Conservation (phyloP, 2,888 invertebrate genomes). For the Tenthredo amoena region DNA sequence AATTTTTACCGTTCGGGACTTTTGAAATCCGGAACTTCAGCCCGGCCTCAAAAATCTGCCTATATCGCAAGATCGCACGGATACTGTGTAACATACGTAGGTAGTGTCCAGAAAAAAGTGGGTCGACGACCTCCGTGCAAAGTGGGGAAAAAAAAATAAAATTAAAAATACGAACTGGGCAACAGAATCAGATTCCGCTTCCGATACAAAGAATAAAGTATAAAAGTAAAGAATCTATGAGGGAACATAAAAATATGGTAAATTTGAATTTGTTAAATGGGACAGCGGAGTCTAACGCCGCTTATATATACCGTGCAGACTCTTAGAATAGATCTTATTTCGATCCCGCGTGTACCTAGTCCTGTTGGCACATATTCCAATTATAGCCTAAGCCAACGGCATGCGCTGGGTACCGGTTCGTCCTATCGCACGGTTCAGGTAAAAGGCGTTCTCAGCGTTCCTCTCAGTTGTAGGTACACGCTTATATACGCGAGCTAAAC, state of each 20-base stretch:
- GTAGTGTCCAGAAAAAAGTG: neutral
- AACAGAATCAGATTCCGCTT: neutral
- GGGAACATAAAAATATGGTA: neutral
- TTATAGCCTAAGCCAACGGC: constrained; percentile 52
- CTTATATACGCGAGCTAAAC: constrained; percentile 20
- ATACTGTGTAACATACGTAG: neutral
- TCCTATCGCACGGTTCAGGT: constrained; percentile 44
- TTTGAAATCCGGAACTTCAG: no score
- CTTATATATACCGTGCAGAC: neutral
- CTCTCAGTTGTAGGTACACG: constrained; percentile 18
- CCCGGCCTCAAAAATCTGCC: neutral
- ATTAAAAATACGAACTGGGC: neutral
- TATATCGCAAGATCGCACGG: neutral
- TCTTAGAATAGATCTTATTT: constrained; percentile 28
- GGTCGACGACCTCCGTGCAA: neutral
- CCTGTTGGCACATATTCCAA: constrained; percentile 52
- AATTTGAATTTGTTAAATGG: neutral
- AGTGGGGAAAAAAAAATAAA: neutral
- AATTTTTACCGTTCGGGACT: no score
- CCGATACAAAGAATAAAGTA: neutral
- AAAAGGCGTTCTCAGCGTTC: constrained; percentile 50
- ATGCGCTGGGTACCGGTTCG: constrained; percentile 51
- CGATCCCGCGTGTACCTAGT: constrained; percentile 41
- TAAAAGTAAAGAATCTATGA: neutral
- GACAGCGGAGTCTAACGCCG: neutral